These are phyloP conservation scores for Corythoichthys haematopterus DNA, from an alignment of 2,113 vertebrate species.

Conservation along the genomic window DNA sequence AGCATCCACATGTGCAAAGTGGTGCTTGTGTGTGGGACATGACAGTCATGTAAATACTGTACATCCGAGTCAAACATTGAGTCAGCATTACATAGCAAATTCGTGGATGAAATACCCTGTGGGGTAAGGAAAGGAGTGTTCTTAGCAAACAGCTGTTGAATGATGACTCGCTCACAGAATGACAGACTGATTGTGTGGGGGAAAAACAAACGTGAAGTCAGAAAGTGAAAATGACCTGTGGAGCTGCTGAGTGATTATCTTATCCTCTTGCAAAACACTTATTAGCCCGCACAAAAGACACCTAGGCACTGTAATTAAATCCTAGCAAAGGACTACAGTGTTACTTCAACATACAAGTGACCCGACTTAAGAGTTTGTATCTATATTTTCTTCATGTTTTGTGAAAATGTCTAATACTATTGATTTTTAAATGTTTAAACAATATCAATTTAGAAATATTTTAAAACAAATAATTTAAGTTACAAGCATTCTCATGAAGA, in stretches of 20 bases:
- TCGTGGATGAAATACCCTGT: conserved; percentile 12
- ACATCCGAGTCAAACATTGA: conserved; percentile 10
- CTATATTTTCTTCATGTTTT: too few species aligned
- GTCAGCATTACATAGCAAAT: conserved; percentile 7
- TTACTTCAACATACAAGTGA: not conserved
- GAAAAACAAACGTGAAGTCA: not conserved
- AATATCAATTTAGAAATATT: too few species aligned
- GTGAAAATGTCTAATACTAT: too few species aligned
- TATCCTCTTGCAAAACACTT: conserved; percentile 13
- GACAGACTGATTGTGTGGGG: not conserved
- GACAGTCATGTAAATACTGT: not conserved
- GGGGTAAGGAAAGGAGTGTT: conserved; percentile 17
- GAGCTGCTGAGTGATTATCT: conserved; percentile 15
- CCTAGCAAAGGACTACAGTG: not conserved
- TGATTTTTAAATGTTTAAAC: too few species aligned
- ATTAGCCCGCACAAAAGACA: conserved; percentile 16
- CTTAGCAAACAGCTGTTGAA: conserved; percentile 27
- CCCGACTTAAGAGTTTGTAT: not conserved
- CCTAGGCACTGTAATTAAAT: not conserved
- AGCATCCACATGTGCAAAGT: conserved; percentile 3
- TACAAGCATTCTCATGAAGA: too few species aligned
- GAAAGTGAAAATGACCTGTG: not conserved
- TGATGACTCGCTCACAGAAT: conserved; percentile 23
- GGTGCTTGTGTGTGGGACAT: not conserved
- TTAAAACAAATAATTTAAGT: too few species aligned